Conservation (phyloP, 2,113 vertebrate genomes). For the Heterochromis multidens region DNA sequence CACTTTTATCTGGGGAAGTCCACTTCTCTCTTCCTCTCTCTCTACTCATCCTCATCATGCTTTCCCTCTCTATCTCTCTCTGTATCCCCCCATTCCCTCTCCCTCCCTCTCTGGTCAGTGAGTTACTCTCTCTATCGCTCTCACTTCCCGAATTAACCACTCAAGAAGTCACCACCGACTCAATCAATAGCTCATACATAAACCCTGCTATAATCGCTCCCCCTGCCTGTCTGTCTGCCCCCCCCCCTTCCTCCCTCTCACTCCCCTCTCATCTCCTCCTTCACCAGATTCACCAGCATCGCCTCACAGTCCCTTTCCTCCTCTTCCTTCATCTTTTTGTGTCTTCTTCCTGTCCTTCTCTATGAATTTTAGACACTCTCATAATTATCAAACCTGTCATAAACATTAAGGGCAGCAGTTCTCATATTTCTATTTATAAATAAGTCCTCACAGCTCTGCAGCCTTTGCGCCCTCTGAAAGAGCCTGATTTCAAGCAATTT, state of each 20-base stretch:
- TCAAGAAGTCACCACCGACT: constrained; percentile 85
- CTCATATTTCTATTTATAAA: not conserved
- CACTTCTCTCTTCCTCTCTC: constrained; percentile 9
- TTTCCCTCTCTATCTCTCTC: constrained; percentile 51
- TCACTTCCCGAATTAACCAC: constrained; percentile 86
- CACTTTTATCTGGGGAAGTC: constrained; percentile 31
- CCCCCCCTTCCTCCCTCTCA: not conserved
- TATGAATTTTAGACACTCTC: not conserved
- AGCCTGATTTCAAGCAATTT: not conserved
- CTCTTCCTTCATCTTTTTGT: constrained; percentile 1
- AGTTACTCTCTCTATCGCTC: constrained; percentile 82
- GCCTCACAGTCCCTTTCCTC: constrained; percentile 19
- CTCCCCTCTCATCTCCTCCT: constrained; percentile 8
- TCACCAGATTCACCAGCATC: constrained; percentile 4
- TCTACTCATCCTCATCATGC: constrained; percentile 34
- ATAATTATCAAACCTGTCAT: not conserved
- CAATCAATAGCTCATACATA: constrained; percentile 87
- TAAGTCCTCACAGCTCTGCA: not conserved
- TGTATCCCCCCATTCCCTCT: constrained; percentile 7
- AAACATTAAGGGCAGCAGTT: not conserved
- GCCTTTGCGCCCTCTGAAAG: not conserved
- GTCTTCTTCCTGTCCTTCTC: not conserved
- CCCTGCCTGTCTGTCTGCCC: constrained; percentile 69
- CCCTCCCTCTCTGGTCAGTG: constrained; percentile 68
- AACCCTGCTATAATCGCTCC: constrained; percentile 82